Evolutionary conservation across 1,140 invertebrate species (phyloP), one percentile per base, ranked within the genome.

Genomic region (Gryllus bimaculatus): DNA sequence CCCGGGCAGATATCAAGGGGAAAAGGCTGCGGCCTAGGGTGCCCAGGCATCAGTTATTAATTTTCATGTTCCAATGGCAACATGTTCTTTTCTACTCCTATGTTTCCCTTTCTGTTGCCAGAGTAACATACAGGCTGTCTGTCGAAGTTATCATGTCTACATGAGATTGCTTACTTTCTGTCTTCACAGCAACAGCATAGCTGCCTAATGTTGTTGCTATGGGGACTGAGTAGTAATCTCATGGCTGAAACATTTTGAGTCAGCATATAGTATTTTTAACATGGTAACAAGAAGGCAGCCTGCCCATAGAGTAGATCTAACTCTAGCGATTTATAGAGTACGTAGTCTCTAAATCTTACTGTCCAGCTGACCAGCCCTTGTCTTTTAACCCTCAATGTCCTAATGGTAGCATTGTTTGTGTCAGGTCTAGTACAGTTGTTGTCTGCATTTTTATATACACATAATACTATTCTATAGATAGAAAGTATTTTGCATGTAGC

Each of bases 1-100:
- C 88, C 93, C 94, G 76, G 88, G 88, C 82, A 88, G 90, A 85
- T 89, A 91, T 83, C 79, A 81, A 74, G 66, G 80, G 21, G 79
- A 79, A 21, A 79, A 79, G 75, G n/a, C 78, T 66, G 49, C 79
- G 49, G 79, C 79, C 76, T 79, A 79, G 75, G 47, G 76, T 48
- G 76, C 13, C 8, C 8, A 47, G 76, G 8, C 39, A 39, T 3
- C 39, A 47, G 75, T 76, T 39, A 39, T 47, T 49, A 77, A 20
- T 20, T 48, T 47, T 49, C 48, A 77, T 48, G 76, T 77, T 77
- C 47, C 76, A n/a, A 77, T 48, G 76, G 48, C 74, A 75, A 75
- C 74, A n/a, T 75, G 20, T 75, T n/a, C n/a, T 21, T n/a, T 77
- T 48, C 76, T 77, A 48, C 76, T 48, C 48, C 47, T 48, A 20